Conservation (phyloP, 1,140 invertebrate genomes). For the Meloidogyne chitwoodi region DNA sequence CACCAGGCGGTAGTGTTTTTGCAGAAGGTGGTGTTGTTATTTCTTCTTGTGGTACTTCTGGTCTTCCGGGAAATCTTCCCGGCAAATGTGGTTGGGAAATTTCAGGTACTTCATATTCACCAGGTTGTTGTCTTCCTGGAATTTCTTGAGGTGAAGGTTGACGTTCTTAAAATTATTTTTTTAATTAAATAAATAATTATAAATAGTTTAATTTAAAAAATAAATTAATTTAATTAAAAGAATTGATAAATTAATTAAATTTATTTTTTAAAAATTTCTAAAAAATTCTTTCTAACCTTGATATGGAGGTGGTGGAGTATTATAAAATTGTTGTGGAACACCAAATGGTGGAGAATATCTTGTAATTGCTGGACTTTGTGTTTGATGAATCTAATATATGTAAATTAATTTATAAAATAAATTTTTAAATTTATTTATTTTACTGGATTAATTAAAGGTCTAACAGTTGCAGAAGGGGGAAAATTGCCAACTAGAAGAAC, state of each 20-base stretch:
- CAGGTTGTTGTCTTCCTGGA: background rate
- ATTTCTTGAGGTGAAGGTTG: background rate
- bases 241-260: too few species aligned
- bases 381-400: background rate
- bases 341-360: background rate
- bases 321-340: slow-evolving; percentile 2
- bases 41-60: background rate
- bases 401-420: too few species aligned
- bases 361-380: background rate
- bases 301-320: background rate
- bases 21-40: background rate
- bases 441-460: background rate
- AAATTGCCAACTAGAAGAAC: slow-evolving; percentile 28
- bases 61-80: background rate
- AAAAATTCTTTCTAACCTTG: background rate
- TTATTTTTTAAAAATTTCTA: too few species aligned
- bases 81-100: background rate
- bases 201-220: background rate
- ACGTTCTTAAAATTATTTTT: background rate
- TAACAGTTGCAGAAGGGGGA: slow-evolving; percentile 18
- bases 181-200: too few species aligned
- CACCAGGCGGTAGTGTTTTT: background rate
- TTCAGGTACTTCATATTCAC: background rate
- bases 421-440: too few species aligned
- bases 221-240: too few species aligned